Conservation (phyloP, 2,113 vertebrate species). For the Cavia porcellus region DNA sequence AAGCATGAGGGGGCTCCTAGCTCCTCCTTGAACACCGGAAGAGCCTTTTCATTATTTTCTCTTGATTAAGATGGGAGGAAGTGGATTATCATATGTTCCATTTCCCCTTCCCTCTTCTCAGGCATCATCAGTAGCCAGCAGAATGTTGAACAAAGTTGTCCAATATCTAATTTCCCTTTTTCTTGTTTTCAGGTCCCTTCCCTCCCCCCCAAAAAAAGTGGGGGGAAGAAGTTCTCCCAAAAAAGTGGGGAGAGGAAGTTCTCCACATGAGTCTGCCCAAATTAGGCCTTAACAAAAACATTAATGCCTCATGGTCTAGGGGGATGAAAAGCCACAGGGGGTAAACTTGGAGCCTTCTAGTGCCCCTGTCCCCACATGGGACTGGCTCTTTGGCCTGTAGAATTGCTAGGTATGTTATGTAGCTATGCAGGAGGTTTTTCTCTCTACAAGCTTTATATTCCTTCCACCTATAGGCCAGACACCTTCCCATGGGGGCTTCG, state of each 20-base stretch:
- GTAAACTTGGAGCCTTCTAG: not conserved
- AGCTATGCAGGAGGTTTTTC: not conserved
- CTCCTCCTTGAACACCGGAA: not conserved
- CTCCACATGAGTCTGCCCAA: not conserved
- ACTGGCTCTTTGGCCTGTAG: not conserved
- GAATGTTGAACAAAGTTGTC: not conserved
- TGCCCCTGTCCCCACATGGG: not conserved
- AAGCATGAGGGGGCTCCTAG: not conserved
- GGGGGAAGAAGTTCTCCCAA: not conserved
- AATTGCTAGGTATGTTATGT: not conserved
- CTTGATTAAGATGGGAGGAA: not conserved
- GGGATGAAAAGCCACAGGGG: not conserved
- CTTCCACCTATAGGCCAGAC: slow-evolving; percentile 73
- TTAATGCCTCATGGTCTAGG: not conserved
- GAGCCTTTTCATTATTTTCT: not conserved
- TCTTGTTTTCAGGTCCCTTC: not conserved
- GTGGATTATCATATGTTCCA: not conserved
- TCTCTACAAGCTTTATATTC: not conserved
- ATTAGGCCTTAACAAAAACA: slow-evolving; percentile 12
- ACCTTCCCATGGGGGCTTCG: slow-evolving; percentile 78
- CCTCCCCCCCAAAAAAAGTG: not conserved
- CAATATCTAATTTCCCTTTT: not conserved
- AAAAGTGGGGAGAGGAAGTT: not conserved
- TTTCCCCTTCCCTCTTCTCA: not conserved
- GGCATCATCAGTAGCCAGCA: not conserved